Evolutionary conservation across 2,113 vertebrate species (phyloP), one percentile per base, ranked within the genome.

Genomic region (Cyprinodon brontotheroides): DNA sequence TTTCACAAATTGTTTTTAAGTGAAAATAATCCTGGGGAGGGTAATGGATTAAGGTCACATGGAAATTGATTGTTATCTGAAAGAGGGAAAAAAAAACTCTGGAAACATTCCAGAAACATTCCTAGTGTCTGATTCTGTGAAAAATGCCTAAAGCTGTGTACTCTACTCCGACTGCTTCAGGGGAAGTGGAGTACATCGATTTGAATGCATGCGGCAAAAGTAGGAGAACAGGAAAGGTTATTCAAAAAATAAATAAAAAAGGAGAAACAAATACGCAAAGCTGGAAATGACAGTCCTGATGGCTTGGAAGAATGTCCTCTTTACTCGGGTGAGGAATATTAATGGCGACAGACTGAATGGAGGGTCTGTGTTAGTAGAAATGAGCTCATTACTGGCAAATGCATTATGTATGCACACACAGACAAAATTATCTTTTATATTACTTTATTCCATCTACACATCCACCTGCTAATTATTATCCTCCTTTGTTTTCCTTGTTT

Each of bases 331-430:
- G 86, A 86, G 71, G 76, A 70, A 75, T 84, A 90, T 91, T 81
- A 87, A 78, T 77, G 77, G 53, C 85, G 87, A 86, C 89, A 78
- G 78, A 64, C 70, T 83, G 80, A 86, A 84, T 83, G 76, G 84
- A 89, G 81, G 75, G 79, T 81, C 83, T 85, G 81, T 88, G 77
- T 88, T 83, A 82, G 87, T 81, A 87, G 84, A 73, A 86, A 86
- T 86, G 75, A 91, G 83, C 85, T 89, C 90, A 89, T 90, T 87
- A 89, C 85, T 81, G 85, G 64, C 80, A 76, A 73, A 86, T 81
- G 11, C 78, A 82, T 87, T 41, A 80, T 81, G 75, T 75, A 77
- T 83, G 74, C 73, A 65, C 74, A 65, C 62, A 66, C 29, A 67
- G 36, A 67, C 71, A 73, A 43, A 75, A 80, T 71, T 66, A 74